These are phyloP conservation scores for Tenebrosternarchus preto DNA, from an alignment of 2,113 vertebrate species.

Conservation along the genomic window DNA sequence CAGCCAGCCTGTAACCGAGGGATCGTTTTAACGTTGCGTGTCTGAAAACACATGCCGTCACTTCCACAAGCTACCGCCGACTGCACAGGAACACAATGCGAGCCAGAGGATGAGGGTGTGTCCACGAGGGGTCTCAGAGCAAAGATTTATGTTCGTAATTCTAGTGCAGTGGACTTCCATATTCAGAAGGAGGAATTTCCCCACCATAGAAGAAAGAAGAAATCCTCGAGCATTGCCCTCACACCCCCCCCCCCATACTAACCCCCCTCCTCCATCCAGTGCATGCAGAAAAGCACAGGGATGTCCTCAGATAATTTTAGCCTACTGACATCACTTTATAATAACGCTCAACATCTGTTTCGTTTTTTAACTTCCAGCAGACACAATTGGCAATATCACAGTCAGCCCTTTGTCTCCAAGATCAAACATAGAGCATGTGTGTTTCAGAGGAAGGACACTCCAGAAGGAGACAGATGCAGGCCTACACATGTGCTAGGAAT, in stretches of 20 bases:
- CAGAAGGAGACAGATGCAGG: slow-evolving; percentile 28
- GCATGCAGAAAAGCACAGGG: slow-evolving; percentile 42
- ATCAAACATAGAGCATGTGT: slow-evolving; percentile 33
- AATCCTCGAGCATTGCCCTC: slow-evolving; percentile 28
- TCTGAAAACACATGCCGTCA: slow-evolving; percentile 63
- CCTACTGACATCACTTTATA: slow-evolving; percentile 46
- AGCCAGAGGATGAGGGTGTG: slow-evolving; percentile 64
- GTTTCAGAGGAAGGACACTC: slow-evolving; percentile 25
- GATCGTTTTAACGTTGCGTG: slow-evolving; percentile 58
- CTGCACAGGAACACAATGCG: slow-evolving; percentile 58
- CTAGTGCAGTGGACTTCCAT: slow-evolving; percentile 50
- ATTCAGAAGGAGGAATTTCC: slow-evolving; percentile 65
- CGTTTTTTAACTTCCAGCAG: slow-evolving; percentile 45
- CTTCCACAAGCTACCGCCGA: slow-evolving; percentile 60
- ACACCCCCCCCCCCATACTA: slow-evolving; percentile 48
- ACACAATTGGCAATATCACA: slow-evolving; percentile 22
- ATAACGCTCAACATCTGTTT: slow-evolving; percentile 40
- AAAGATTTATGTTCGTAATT: slow-evolving; percentile 57
- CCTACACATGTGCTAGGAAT: slow-evolving; percentile 2
- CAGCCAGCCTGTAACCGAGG: slow-evolving; percentile 55
- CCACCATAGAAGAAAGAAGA: slow-evolving; percentile 40
- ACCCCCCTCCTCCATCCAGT: not conserved
- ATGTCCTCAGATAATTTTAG: slow-evolving; percentile 62
- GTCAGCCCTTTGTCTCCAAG: slow-evolving; percentile 30
- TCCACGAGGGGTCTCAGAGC: slow-evolving; percentile 28